phyloP scores from a whole-genome alignment of 2,797 vertebrate genomes.

The Danio tinwini region DNA sequence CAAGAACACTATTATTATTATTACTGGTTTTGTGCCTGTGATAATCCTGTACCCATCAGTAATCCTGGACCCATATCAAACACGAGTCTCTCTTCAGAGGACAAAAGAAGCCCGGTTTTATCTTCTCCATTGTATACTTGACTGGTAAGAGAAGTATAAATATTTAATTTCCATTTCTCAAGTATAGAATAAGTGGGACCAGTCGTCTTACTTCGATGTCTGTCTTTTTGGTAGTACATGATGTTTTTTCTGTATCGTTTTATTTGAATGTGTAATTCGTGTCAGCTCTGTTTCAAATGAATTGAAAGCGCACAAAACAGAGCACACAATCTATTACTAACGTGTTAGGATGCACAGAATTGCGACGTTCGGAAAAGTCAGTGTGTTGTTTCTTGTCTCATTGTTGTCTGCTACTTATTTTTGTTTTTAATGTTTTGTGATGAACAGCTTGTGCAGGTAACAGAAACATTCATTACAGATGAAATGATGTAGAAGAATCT shows the following conservation, averaged over 20 bases:
- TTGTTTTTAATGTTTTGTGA: not conserved
- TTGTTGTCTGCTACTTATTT: not conserved
- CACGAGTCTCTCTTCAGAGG: not conserved
- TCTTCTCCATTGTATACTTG: conserved; percentile 1
- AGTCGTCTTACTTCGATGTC: not conserved
- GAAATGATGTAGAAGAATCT: not conserved
- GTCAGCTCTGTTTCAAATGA: not conserved
- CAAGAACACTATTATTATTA: not conserved
- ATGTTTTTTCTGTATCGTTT: not conserved
- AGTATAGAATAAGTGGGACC: conserved; percentile 9
- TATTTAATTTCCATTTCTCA: conserved; percentile 6
- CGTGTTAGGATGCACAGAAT: not conserved
- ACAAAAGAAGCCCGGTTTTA: conserved; percentile 5
- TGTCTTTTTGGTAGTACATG: not conserved
- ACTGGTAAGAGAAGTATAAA: conserved; percentile 8
- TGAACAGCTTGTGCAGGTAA: not conserved
- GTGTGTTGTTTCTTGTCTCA: not conserved
- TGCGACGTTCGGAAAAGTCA: not conserved
- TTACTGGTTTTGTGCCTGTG: not conserved
- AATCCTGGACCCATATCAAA: conserved; percentile 5
- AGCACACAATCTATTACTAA: not conserved
- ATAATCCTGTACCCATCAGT: conserved; percentile 7
- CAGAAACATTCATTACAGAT: not conserved
- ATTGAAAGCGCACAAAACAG: conserved; percentile 42
- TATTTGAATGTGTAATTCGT: not conserved